A percentile compares a stretch with the other conserved stretches of the same genome.
These are phyloP conservation scores for Telmatherina bonti DNA, from an alignment of 2,797 vertebrate species.

Conservation along the genomic window DNA sequence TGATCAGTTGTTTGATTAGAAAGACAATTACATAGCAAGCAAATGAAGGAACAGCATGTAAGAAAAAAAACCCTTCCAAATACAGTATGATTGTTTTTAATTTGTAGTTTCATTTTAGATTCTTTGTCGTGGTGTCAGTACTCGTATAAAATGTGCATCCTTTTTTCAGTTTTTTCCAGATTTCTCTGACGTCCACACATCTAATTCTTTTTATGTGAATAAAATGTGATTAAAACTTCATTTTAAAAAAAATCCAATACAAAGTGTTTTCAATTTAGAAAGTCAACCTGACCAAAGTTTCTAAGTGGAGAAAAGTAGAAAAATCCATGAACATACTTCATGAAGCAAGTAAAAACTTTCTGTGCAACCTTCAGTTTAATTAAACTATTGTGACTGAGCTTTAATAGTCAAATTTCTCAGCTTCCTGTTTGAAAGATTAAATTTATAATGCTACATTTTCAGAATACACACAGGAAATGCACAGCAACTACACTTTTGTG, in stretches of 20 bases:
- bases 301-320: constrained; percentile 4
- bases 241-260: not conserved
- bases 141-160: not conserved
- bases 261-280: constrained; percentile 3
- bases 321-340: not conserved
- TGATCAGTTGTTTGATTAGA: constrained; percentile 48
- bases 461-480: not conserved
- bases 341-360: constrained; percentile 19
- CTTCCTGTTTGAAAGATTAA: constrained; percentile 9
- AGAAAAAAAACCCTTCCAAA: constrained; percentile 16
- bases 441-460: constrained; percentile 41
- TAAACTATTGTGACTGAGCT: constrained; percentile 19
- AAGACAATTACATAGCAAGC: constrained; percentile 27
- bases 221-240: not conserved
- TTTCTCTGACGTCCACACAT: constrained; percentile 1
- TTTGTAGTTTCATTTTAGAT: not conserved
- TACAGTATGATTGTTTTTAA: constrained; percentile 22
- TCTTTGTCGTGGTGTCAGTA: constrained; percentile 10
- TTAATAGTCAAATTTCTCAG: constrained; percentile 6
- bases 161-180: constrained; percentile 2
- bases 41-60: constrained; percentile 3
- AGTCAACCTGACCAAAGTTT: constrained; percentile 7
- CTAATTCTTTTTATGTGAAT: constrained; percentile 3
- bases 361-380: constrained; percentile 7
- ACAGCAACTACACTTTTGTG: not conserved